These are phyloP conservation scores for Meteorus cinctellus DNA, from an alignment of 2,888 invertebrate genomes.

Conservation along the genomic window DNA sequence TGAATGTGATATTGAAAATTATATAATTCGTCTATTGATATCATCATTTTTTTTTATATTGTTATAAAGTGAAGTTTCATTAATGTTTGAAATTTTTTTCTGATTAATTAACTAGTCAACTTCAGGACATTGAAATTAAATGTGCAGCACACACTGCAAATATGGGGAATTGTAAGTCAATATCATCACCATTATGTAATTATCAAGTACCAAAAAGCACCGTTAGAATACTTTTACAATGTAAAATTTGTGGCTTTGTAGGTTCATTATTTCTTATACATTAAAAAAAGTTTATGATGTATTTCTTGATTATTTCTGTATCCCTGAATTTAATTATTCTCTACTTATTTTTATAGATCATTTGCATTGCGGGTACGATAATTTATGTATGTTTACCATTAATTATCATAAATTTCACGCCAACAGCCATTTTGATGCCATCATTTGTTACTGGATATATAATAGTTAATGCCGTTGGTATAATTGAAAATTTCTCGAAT, in stretches of 20 bases:
- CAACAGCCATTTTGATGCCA: slow-evolving; percentile 56
- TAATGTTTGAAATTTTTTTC: not conserved
- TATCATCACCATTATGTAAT: slow-evolving; percentile 3
- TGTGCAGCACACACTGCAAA: slow-evolving; percentile 1
- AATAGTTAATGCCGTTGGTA: slow-evolving; percentile 56
- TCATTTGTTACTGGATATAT: slow-evolving; percentile 59
- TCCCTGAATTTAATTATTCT: slow-evolving; percentile 12
- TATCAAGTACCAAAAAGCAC: not conserved
- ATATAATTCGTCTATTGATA: not conserved
- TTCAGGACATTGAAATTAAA: not conserved
- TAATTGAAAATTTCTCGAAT: slow-evolving; percentile 49
- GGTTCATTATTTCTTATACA: not conserved
- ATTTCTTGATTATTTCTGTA: not conserved
- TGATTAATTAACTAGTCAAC: not conserved
- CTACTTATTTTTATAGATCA: slow-evolving; percentile 51
- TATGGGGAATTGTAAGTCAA: slow-evolving; percentile 1
- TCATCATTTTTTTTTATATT: not conserved
- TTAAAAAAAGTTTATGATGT: not conserved
- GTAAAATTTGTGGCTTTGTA: slow-evolving; percentile 17
- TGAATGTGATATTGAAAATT: not conserved
- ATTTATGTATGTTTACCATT: slow-evolving; percentile 49
- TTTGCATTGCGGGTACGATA: slow-evolving; percentile 56
- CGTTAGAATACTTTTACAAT: slow-evolving; percentile 4
- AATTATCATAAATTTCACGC: slow-evolving; percentile 50
- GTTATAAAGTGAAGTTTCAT: not conserved